Conservation (phyloP, 2,113 vertebrate genomes). For the Bufo bufo region DNA sequence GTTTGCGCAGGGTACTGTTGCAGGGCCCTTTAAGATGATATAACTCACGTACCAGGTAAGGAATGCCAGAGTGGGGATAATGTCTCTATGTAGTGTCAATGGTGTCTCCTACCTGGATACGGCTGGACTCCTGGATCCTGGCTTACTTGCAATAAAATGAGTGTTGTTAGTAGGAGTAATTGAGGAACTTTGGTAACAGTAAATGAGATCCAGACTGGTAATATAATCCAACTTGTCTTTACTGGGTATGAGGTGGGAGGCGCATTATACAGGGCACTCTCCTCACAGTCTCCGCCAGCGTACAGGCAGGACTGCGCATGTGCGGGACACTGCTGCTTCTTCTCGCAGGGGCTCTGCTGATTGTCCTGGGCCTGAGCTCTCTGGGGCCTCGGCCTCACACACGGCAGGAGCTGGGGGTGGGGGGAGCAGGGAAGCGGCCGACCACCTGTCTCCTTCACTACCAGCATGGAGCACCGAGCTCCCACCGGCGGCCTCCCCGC, state of each 20-base stretch:
- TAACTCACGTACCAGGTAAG: too few species aligned
- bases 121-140: too few species aligned
- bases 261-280: background rate
- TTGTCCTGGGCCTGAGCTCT: conserved; percentile 24
- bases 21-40: too few species aligned
- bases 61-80: too few species aligned
- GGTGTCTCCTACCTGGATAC: too few species aligned
- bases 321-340: background rate
- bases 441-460: background rate
- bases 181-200: too few species aligned
- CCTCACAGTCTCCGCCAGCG: background rate
- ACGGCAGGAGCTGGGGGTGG: background rate
- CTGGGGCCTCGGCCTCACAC: conserved; percentile 6
- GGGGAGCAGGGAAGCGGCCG: background rate
- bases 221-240: too few species aligned
- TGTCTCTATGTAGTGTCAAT: too few species aligned
- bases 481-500: background rate
- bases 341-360: background rate
- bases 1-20: too few species aligned
- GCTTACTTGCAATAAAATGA: too few species aligned
- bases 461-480: background rate
- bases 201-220: too few species aligned
- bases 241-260: background rate
- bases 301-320: background rate
- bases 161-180: too few species aligned